Evolutionary conservation across 2,888 invertebrate species (phyloP), one percentile per base, ranked within the genome.

Genomic region (Fabriciana adippe): DNA sequence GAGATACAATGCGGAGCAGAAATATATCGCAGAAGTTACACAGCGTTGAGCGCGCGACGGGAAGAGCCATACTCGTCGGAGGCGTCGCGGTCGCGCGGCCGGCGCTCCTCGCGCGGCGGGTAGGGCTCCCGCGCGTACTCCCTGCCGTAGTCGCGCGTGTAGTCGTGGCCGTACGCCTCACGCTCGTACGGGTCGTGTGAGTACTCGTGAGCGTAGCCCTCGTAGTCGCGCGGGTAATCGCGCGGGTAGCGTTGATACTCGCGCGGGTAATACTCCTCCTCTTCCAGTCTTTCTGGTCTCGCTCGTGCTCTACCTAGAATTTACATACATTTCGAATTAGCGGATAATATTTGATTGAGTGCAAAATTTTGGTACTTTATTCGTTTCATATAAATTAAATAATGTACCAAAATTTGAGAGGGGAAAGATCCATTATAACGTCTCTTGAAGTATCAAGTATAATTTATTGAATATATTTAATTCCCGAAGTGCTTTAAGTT

Each of bases 1-100:
- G 62, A 66, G 67, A 63, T 70, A 72, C 66, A 68, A 55, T 64
- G 69, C 69, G 66, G 72, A 63, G 48, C 64, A 54, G 59, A 56
- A 48, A 26, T 26, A 26, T 26, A 53, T 31, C 53, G 62, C 64
- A 65, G 64, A 67, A 83, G 88, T 94, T 95, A 96, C 88, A 96
- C 95, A 86, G 95, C 96, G 90, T 96, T 96, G 79, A 95, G 94
- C 78, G 95, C 95, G 81, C 96, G 93, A 71, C 95, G 93, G 78
- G 95, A 94, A 54, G 95, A 93, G 72, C 94, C 94, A 86, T 94
- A 93, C 79, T 93, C 93, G 78, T 93, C 93, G 69, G 90, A 86
- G 67, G 87, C 85, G 66, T 88, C 89, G 54, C 89, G 86, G 65
- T 90, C 85, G 80, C 93, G 85, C 80, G 85, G 68, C 78, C 88